Conservation (phyloP, 1,140 invertebrate species). For the Liolophura sinensis region DNA sequence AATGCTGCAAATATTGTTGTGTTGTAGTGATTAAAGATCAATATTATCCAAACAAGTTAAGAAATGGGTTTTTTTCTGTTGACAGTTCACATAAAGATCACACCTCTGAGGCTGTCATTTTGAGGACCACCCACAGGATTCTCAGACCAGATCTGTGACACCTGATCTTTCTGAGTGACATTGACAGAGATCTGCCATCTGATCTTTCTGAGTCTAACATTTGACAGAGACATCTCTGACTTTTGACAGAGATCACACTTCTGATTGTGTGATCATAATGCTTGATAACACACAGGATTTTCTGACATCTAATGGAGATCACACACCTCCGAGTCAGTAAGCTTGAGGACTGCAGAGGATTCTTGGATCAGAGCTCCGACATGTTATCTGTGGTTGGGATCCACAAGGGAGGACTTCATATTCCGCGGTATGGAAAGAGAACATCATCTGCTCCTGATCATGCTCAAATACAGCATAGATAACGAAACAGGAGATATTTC, state of each 20-base stretch:
- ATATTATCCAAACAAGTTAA: background rate
- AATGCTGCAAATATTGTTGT: background rate
- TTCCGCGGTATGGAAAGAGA: too few relatives aligned
- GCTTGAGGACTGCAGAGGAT: too few relatives aligned
- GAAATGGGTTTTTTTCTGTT: background rate
- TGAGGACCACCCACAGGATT: conserved; percentile 35
- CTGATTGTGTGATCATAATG: conserved; percentile 33
- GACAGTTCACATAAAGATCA: conserved; percentile 39
- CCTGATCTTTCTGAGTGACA: too few relatives aligned
- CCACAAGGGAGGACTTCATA: too few relatives aligned
- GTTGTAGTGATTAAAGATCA: background rate
- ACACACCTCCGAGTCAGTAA: conserved; percentile 11
- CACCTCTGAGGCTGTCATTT: conserved; percentile 31
- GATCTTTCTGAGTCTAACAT: too few relatives aligned
- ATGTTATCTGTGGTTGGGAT: too few relatives aligned
- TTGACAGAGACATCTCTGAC: conserved; percentile 11
- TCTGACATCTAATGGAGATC: conserved; percentile 5
- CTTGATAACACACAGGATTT: conserved; percentile 13
- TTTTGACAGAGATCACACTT: conserved; percentile 37
- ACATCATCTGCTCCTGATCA: too few relatives aligned
- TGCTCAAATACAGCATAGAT: too few relatives aligned
- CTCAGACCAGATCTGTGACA: conserved; percentile 8
- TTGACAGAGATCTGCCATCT: too few relatives aligned
- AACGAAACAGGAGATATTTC: too few relatives aligned
- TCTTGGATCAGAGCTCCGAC: too few relatives aligned